These are phyloP conservation scores for Sinosuthora webbiana DNA, from an alignment of 2,113 vertebrate species.

Conservation along the genomic window DNA sequence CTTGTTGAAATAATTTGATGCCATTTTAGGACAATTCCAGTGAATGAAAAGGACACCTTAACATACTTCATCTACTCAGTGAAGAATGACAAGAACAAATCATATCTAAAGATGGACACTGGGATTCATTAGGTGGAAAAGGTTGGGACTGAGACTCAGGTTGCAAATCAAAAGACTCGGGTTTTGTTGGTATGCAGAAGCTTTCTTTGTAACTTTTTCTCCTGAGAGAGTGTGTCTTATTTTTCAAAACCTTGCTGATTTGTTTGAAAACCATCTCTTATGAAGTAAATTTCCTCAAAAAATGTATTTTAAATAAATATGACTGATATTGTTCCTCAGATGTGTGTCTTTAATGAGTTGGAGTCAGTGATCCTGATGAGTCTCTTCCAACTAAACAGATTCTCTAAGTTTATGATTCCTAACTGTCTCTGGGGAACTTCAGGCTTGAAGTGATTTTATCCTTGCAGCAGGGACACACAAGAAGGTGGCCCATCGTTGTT, in stretches of 20 bases:
- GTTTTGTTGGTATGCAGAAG: constrained; percentile 63
- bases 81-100: constrained; percentile 79
- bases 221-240: constrained; percentile 52
- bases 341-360: constrained; percentile 43
- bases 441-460: background rate
- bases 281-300: background rate
- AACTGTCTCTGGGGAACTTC: background rate
- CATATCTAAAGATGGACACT: constrained; percentile 73
- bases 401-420: background rate
- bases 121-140: constrained; percentile 60
- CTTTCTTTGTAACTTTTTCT: constrained; percentile 58
- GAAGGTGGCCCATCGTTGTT: background rate
- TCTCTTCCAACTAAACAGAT: background rate
- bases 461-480: background rate
- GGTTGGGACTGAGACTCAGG: constrained; percentile 11
- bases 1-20: constrained; percentile 69
- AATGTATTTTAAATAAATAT: constrained; percentile 73
- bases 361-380: background rate
- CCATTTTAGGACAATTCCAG: constrained; percentile 79
- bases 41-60: constrained; percentile 78
- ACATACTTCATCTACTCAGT: constrained; percentile 78
- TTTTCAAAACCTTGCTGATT: constrained; percentile 66
- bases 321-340: constrained; percentile 56
- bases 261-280: constrained; percentile 42
- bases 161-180: constrained; percentile 47